Conservation (phyloP, 2,888 invertebrate genomes). For the Ernsta delagoae region DNA sequence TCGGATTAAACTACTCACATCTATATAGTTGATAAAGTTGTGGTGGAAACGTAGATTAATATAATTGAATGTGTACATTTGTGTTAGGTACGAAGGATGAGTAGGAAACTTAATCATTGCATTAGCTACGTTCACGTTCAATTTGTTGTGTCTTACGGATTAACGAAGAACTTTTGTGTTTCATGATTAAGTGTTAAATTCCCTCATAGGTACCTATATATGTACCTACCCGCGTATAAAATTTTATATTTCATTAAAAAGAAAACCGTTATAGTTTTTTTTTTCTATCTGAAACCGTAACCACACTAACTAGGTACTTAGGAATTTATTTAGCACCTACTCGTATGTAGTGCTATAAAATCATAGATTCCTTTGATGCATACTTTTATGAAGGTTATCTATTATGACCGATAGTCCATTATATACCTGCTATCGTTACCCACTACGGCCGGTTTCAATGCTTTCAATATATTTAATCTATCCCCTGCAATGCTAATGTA, state of each 20-base stretch:
- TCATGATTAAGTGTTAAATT: too few relatives aligned
- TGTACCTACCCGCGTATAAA: too few relatives aligned
- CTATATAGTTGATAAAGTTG: not conserved
- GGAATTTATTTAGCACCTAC: too few relatives aligned
- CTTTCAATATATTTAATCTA: slow-evolving; percentile 52
- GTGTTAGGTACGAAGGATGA: not conserved
- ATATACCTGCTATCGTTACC: not conserved
- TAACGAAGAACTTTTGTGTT: too few relatives aligned
- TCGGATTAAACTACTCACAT: slow-evolving; percentile 42
- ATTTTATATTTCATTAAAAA: not conserved
- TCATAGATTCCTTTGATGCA: not conserved
- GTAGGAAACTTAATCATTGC: not conserved
- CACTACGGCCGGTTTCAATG: slow-evolving; percentile 28
- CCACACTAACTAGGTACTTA: too few relatives aligned
- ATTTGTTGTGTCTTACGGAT: not conserved
- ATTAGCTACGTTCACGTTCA: not conserved
- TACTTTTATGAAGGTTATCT: not conserved
- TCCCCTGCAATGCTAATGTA: slow-evolving; percentile 51
- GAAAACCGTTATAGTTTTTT: not conserved
- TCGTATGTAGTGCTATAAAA: not conserved
- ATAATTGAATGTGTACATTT: not conserved
- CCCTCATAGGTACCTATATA: too few relatives aligned
- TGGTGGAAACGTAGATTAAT: slow-evolving; percentile 6
- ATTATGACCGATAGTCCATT: not conserved
- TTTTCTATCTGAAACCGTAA: too few relatives aligned